These are phyloP conservation scores for Craterocephalus amniculus DNA, from an alignment of 2,797 vertebrate genomes.

Conservation along the genomic window DNA sequence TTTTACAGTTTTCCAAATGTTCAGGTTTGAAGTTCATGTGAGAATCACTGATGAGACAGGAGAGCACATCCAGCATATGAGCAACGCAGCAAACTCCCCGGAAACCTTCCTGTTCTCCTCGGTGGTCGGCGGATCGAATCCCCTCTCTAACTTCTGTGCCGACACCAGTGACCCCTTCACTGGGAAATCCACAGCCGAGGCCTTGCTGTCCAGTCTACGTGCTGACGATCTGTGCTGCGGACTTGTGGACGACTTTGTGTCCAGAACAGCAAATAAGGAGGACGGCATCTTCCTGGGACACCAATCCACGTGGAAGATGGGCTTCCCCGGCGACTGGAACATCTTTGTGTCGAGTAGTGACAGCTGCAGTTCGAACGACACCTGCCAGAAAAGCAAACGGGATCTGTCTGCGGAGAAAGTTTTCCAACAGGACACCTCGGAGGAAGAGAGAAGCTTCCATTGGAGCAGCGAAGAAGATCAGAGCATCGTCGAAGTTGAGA, in stretches of 20 bases:
- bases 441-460: slow-evolving; percentile 62
- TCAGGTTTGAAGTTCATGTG: slow-evolving; percentile 84
- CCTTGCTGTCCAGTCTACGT: slow-evolving; percentile 80
- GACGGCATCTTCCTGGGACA: slow-evolving; percentile 74
- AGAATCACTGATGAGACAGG: slow-evolving; percentile 83
- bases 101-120: slow-evolving; percentile 84
- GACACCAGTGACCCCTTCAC: slow-evolving; percentile 72
- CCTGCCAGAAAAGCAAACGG: slow-evolving; percentile 33
- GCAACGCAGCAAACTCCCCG: slow-evolving; percentile 54
- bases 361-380: slow-evolving; percentile 32
- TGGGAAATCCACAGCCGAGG: slow-evolving; percentile 71
- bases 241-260: slow-evolving; percentile 82
- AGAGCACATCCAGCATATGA: slow-evolving; percentile 82
- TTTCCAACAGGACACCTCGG: slow-evolving; percentile 48
- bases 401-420: slow-evolving; percentile 33
- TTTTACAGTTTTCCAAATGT: slow-evolving; percentile 85
- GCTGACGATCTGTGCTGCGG: slow-evolving; percentile 83
- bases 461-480: slow-evolving; percentile 76
- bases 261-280: slow-evolving; percentile 69
- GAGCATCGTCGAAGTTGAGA: slow-evolving; percentile 63
- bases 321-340: slow-evolving; percentile 80
- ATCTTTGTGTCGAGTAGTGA: slow-evolving; percentile 74
- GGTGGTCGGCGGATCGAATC: slow-evolving; percentile 70
- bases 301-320: slow-evolving; percentile 78
- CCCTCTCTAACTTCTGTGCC: slow-evolving; percentile 75